Percentiles rank a stretch among this genome's conserved stretches.
Conservation (phyloP, 2,113 vertebrate genomes). For the Coracopsis vasa region DNA sequence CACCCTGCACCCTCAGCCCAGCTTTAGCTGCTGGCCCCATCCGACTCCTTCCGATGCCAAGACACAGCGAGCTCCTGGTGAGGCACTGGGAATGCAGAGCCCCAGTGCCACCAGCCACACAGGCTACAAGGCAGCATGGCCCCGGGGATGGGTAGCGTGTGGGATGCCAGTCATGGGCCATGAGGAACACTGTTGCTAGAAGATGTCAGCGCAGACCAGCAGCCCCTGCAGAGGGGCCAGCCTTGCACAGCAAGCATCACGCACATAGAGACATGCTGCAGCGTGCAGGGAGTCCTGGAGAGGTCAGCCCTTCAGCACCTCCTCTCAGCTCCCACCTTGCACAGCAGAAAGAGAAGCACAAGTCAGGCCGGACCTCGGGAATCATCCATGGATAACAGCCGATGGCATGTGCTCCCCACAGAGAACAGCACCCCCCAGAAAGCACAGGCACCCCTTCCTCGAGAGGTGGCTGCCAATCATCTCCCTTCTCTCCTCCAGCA, state of each 20-base stretch:
- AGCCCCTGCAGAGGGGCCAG: not conserved
- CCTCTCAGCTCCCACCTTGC: not conserved
- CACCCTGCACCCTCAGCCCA: conserved; percentile 1
- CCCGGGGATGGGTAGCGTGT: not conserved
- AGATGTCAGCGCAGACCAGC: not conserved
- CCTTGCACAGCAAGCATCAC: not conserved
- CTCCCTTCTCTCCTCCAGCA: not conserved
- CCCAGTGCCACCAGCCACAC: not conserved
- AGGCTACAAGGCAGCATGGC: not conserved
- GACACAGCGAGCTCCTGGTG: fast-evolving
- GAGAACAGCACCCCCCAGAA: not conserved
- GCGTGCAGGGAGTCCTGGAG: fast-evolving
- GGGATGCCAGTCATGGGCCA: not conserved
- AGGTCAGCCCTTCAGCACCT: not conserved
- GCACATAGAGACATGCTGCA: not conserved
- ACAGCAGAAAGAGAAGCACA: not conserved
- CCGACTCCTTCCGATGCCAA: not conserved
- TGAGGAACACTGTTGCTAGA: not conserved
- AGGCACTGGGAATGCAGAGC: not conserved
- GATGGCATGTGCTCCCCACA: not conserved
- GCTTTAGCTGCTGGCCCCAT: not conserved
- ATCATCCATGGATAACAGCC: not conserved
- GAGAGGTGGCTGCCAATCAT: not conserved
- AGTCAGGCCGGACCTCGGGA: not conserved
- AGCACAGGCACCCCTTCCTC: not conserved